Base-by-base conservation (phyloP, 2,888 invertebrate genomes). In the Mythimna vitellina region DNA sequence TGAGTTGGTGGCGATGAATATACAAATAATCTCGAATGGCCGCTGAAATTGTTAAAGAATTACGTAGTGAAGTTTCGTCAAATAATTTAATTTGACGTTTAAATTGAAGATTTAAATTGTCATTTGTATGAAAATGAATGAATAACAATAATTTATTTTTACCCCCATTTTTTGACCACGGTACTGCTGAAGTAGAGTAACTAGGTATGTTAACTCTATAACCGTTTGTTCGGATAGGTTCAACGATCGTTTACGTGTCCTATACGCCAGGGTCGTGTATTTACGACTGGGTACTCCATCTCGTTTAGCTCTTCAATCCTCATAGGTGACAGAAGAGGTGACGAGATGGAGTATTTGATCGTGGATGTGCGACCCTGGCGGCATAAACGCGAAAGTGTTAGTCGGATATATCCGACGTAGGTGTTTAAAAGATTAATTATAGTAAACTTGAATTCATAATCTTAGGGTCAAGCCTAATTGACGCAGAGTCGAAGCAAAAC, bases 401-500 rank as follows among this genome's bases (percentile, higher is more conserved):
- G 9, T 9, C 35, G 1, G 9, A 35, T 35, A 9, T 9, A 35
- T 35, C 8, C 35, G 35, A 35, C 8, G 6, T 32, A 32, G 8
- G n/a, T n/a, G n/a, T n/a, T n/a, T n/a, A n/a, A n/a, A 32, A 32
- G 32, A 7, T 32, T 32, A 32, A 32, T 42, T 42, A 12, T 54
- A 42, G n/a, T n/a, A 25, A n/a, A 14, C 17, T n/a, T n/a, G 51
- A 68, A 38, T 64, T n/a, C n/a, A 65, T 14, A 67, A 60, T 22
- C 6, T 51, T 6, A 5, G 17, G 17, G 46, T 10, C 3, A 53
- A 12, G 22, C 25, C 49, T n/a, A 51, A 51, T n/a, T 9, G 20
- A 51, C 17, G 6, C 6, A 49, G 7, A 17, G 49, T 49, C 49
- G 7, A 3, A 51, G 49, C 20, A 3, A 51, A 20, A 20, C n/a